These are phyloP conservation scores for Tribolium freemani DNA, from an alignment of 2,888 invertebrate species.

Conservation along the genomic window DNA sequence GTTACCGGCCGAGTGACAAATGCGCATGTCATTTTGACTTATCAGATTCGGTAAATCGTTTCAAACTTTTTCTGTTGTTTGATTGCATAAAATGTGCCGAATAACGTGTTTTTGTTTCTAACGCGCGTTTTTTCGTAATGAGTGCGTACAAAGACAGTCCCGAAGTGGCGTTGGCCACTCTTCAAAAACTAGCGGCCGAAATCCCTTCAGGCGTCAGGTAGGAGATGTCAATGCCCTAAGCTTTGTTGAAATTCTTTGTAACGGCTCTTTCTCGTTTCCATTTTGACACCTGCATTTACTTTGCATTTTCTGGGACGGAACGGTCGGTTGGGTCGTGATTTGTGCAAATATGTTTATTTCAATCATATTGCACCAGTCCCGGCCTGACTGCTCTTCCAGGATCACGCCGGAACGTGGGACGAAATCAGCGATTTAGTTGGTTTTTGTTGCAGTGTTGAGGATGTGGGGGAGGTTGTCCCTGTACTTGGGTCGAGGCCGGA, in stretches of 20 bases:
- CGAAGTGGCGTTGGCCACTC: slow-evolving; percentile 37
- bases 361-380: slow-evolving; percentile 71
- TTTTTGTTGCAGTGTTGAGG: slow-evolving; percentile 1
- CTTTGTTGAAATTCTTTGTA: slow-evolving; percentile 60
- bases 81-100: background rate
- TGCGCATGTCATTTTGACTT: slow-evolving; percentile 11
- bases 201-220: slow-evolving; percentile 59
- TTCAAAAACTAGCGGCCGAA: slow-evolving; percentile 52
- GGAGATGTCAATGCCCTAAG: slow-evolving; percentile 62
- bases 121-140: background rate
- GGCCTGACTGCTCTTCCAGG: slow-evolving; percentile 65
- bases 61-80: slow-evolving; percentile 25
- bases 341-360: slow-evolving; percentile 67
- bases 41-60: background rate
- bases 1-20: background rate
- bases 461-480: slow-evolving; percentile 2
- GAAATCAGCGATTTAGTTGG: background rate
- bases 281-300: slow-evolving; percentile 51
- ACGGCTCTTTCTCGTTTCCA: slow-evolving; percentile 56
- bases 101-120: background rate
- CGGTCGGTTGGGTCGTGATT: slow-evolving; percentile 64
- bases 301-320: slow-evolving; percentile 31
- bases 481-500: background rate
- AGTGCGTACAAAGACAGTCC: slow-evolving; percentile 27
- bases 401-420: background rate